Conservation (phyloP, 53 echinoderm and acorn worm genomes). For the Patiria pectinifera region DNA sequence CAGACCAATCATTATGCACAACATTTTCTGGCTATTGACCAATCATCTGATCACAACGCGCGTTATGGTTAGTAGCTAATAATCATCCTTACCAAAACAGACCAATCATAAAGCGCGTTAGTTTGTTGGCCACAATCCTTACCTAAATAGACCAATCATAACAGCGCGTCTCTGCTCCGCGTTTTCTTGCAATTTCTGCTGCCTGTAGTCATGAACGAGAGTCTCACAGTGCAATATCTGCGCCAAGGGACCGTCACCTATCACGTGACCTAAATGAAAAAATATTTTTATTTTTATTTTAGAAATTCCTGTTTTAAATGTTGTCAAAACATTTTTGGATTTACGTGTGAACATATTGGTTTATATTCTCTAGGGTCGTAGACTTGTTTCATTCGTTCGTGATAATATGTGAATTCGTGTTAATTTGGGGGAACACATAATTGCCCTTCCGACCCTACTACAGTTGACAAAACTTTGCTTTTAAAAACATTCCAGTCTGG, state of each 20-base stretch:
- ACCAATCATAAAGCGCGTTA: too few relatives aligned
- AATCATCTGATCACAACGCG: too few relatives aligned
- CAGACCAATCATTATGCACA: too few relatives aligned
- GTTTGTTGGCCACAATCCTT: neutral
- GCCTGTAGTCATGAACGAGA: conserved; percentile 28
- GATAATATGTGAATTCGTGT: neutral
- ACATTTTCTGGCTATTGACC: too few relatives aligned
- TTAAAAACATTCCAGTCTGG: neutral
- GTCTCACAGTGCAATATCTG: conserved; percentile 25
- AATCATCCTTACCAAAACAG: too few relatives aligned
- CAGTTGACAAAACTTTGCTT: neutral
- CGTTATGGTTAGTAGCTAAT: too few relatives aligned
- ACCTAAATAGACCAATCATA: conserved; percentile 40
- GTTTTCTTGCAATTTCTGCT: conserved; percentile 11
- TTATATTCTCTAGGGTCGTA: neutral
- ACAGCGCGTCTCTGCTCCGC: conserved; percentile 1
- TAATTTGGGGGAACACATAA: neutral
- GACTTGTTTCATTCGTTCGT: neutral
- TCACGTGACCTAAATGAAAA: conserved; percentile 42
- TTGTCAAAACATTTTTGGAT: neutral
- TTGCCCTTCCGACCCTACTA: neutral
- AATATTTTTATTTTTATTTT: too few relatives aligned
- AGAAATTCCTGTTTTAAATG: neutral
- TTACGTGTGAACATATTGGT: too few relatives aligned
- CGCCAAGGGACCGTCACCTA: conserved; percentile 29